Evolutionary conservation across 2,797 vertebrate genomes (phyloP), one percentile per base, ranked within the genome.

Genomic region (Apogon hyalosoma): DNA sequence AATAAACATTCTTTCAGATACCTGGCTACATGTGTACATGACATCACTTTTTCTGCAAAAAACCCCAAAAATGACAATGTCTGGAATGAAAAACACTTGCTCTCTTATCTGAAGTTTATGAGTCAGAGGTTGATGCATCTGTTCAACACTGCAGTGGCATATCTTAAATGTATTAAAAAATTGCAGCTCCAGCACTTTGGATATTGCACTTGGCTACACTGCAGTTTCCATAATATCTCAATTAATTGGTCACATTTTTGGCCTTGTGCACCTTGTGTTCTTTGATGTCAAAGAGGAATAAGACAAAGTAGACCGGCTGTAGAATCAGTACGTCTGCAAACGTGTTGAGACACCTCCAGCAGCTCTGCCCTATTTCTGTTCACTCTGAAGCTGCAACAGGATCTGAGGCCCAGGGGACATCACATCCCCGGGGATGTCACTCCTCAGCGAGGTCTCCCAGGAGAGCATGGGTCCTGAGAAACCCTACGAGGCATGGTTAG

Each of bases 361-460:
- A 36, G 55, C 73, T 78, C 66, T 43, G 50, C 55, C n/a, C 51
- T 82, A 89, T 81, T 91, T 87, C 88, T 79, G 85, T 91, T 90
- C 88, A 77, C 87, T 92, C 89, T 89, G 65, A 83, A 21, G 52
- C 64, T 74, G 80, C 73, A 84, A 83, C 63, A 70, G 53, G 71
- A 87, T 83, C 83, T 60, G 77, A 79, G 74, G 73, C 60, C 68
- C 64, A 14, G 72, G 12, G 63, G 74, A 70, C 62, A 77, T 83
- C 81, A 85, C 79, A 85, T 60, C 73, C 67, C 58, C 40, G 4
- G 59, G 67, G 80, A 78, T 19, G 31, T 6, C 2, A 58, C 67
- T 60, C 54, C 63, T 62, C 69, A 57, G 12, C 43, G 62, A n/a
- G 48, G 40, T 72, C 42, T 31, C 8, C n/a, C 24, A 1, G 24